Percentiles rank a stretch among this genome's conserved stretches.
These are phyloP conservation scores for Syrista parreyssii DNA, from an alignment of 2,888 invertebrate genomes.

Conservation along the genomic window DNA sequence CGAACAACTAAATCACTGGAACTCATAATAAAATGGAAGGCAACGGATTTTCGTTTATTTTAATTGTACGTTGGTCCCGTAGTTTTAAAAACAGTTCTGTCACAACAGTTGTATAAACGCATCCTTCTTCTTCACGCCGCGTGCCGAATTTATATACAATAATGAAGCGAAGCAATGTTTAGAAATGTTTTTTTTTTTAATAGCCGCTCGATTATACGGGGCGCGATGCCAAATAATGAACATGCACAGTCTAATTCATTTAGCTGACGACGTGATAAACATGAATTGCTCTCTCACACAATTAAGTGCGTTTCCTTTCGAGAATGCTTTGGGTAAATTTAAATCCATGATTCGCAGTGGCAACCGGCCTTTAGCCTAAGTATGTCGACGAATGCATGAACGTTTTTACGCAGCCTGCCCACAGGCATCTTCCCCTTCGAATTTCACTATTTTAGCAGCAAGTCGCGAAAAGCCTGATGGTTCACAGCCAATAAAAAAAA, in stretches of 20 bases:
- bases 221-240: conserved; percentile 43
- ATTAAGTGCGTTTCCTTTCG: conserved; percentile 14
- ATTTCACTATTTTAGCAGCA: no score
- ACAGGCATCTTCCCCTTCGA: no score
- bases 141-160: conserved; percentile 28
- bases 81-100: conserved; percentile 29
- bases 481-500: no score
- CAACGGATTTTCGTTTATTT: conserved; percentile 38
- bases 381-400: conserved; percentile 14
- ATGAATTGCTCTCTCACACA: conserved; percentile 11
- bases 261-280: conserved; percentile 37
- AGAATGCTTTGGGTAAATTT: conserved; percentile 13
- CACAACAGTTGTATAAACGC: conserved; percentile 30
- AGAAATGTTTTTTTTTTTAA: conserved; percentile 37
- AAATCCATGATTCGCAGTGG: conserved; percentile 13
- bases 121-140: conserved; percentile 36
- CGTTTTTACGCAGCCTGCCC: no score
- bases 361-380: conserved; percentile 4
- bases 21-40: conserved; percentile 33
- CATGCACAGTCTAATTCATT: conserved; percentile 49
- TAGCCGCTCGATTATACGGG: conserved; percentile 43
- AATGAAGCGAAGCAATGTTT: conserved; percentile 33
- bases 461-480: no score
- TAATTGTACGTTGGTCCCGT: conserved; percentile 40
- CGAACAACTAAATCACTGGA: conserved; percentile 30